Percentiles rank a stretch among this genome's conserved stretches.
Conservation (phyloP, 2,113 vertebrate species). For the Opisthocomus hoazin region DNA sequence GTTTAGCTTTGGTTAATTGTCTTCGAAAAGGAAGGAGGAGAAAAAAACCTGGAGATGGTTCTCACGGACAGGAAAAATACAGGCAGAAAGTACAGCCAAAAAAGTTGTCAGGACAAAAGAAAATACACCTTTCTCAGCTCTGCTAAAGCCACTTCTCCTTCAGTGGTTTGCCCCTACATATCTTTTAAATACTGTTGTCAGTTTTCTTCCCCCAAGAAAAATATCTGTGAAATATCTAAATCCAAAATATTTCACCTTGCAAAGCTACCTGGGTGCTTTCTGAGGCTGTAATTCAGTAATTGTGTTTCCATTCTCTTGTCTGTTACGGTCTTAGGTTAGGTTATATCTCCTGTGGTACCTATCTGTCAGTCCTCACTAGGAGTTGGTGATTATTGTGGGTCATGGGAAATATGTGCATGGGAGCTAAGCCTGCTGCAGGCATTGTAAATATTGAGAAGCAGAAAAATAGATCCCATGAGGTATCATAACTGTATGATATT, state of each 20-base stretch:
- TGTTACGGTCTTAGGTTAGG: not conserved
- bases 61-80: not conserved
- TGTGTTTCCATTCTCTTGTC: not conserved
- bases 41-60: accelerated
- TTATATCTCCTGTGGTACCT: not conserved
- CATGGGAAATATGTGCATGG: not conserved
- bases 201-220: not conserved
- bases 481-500: not conserved
- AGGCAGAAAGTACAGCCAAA: not conserved
- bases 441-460: not conserved
- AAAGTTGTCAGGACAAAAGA: not conserved
- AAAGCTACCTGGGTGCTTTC: not conserved
- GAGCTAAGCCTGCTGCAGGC: not conserved
- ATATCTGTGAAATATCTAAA: not conserved
- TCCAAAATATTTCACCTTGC: not conserved
- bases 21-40: not conserved
- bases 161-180: not conserved
- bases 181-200: not conserved
- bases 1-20: not conserved
- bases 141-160: not conserved
- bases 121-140: not conserved
- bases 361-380: not conserved
- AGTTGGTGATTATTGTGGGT: not conserved
- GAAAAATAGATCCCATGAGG: not conserved
- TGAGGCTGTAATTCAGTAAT: not conserved